phyloP scores from a whole-genome alignment of 2,113 vertebrate genomes.

The Ameiurus melas region DNA sequence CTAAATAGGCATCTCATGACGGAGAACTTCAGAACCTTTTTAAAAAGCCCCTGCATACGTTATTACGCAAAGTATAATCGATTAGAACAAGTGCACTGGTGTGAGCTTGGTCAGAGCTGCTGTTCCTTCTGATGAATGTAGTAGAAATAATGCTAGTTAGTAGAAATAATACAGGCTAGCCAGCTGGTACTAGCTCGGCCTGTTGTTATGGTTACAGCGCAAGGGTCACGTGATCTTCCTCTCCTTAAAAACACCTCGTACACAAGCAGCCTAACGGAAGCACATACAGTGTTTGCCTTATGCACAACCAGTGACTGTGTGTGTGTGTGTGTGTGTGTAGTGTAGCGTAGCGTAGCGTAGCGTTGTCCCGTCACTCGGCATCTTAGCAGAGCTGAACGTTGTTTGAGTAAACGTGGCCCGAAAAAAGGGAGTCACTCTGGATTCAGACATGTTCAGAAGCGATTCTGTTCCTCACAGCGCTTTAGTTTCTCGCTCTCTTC shows the following conservation, averaged over 20 bases:
- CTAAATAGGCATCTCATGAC: neutral
- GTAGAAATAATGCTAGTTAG: neutral
- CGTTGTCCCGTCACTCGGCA: neutral
- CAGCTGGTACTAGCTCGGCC: neutral
- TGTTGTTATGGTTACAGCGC: neutral
- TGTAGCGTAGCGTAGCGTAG: neutral
- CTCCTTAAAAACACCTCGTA: neutral
- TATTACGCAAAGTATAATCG: neutral
- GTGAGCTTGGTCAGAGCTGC: neutral
- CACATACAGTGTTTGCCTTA: neutral
- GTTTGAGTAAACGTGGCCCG: neutral
- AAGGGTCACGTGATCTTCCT: neutral
- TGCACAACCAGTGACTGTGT: neutral
- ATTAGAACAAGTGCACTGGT: neutral
- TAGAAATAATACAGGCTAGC: neutral
- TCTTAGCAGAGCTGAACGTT: neutral
- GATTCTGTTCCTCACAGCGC: slow-evolving; percentile 2
- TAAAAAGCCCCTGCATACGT: neutral
- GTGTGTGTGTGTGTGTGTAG: neutral
- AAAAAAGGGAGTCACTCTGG: slow-evolving; percentile 23
- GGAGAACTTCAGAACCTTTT: neutral
- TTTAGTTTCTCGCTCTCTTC: slow-evolving; percentile 24
- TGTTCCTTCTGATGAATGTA: too few species aligned
- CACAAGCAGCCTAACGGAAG: neutral
- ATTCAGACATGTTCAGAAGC: slow-evolving; percentile 5